Percentiles rank a stretch among this genome's conserved stretches.
Conservation (phyloP, 1,140 invertebrate species). For the Archivesica marissinica region DNA sequence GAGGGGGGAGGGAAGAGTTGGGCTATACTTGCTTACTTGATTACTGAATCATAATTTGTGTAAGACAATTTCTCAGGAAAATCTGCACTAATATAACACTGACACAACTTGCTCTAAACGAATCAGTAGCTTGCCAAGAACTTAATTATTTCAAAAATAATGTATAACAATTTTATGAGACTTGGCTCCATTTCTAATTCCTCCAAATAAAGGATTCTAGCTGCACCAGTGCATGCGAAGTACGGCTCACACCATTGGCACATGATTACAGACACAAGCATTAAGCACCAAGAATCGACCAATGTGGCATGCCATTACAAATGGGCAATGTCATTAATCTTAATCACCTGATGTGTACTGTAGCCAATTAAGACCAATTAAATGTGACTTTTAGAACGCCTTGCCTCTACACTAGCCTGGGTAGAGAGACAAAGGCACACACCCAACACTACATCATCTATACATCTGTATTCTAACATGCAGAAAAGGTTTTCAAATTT, state of each 20-base stretch:
- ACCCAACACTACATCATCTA: neutral
- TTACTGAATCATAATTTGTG: no score
- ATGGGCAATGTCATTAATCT: neutral
- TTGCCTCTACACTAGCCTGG: neutral
- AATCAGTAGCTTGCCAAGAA: no score
- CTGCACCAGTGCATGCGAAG: neutral
- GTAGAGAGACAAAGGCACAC: neutral
- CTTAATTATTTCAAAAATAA: no score
- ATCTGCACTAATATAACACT: no score
- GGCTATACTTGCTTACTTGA: no score
- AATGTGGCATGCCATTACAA: conserved; percentile 16
- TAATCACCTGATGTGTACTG: neutral
- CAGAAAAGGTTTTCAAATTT: neutral
- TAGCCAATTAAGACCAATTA: conserved; percentile 2
- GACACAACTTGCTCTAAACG: no score
- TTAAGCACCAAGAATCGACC: neutral
- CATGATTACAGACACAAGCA: neutral
- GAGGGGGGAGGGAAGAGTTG: no score
- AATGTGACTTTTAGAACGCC: neutral
- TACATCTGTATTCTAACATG: conserved; percentile 7
- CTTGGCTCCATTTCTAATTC: no score
- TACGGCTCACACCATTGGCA: neutral
- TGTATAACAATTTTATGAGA: no score
- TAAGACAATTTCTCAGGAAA: no score
- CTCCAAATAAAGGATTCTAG: no score